A percentile compares a stretch with the other conserved stretches of the same genome.
Conservation (phyloP, 2,888 invertebrate genomes). For the Lucinisca nassula region DNA sequence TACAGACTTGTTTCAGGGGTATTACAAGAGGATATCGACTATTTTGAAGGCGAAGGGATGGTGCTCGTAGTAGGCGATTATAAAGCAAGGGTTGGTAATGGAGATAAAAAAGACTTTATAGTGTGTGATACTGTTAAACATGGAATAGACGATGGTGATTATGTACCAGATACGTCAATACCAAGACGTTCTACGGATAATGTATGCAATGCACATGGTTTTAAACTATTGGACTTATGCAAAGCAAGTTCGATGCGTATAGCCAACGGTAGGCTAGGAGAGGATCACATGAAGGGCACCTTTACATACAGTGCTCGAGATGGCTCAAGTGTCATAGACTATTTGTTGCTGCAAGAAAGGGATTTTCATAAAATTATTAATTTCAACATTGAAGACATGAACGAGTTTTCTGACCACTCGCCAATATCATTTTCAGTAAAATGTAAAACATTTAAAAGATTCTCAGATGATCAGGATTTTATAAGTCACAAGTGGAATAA, state of each 20-base stretch:
- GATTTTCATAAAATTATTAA: background rate
- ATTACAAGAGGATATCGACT: background rate
- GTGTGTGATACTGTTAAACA: background rate
- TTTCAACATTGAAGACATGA: background rate
- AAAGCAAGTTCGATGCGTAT: background rate
- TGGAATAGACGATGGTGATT: background rate
- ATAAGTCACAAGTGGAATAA: background rate
- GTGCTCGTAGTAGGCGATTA: background rate
- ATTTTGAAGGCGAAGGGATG: background rate
- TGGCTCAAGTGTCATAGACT: constrained; percentile 16
- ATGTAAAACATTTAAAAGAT: background rate
- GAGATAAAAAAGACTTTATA: background rate
- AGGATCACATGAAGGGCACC: background rate
- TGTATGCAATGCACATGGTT: background rate
- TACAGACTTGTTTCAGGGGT: background rate
- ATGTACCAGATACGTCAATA: background rate
- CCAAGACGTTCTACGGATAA: background rate
- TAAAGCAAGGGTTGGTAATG: background rate
- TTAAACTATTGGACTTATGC: constrained; percentile 18
- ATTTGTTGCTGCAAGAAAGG: background rate
- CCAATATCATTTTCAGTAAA: background rate
- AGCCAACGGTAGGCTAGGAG: constrained; percentile 6
- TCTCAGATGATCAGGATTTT: background rate
- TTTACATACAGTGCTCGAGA: background rate
- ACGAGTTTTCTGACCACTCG: constrained; percentile 7